These are phyloP conservation scores for Helicoverpa assulta DNA, from an alignment of 2,888 invertebrate genomes.

Conservation along the genomic window DNA sequence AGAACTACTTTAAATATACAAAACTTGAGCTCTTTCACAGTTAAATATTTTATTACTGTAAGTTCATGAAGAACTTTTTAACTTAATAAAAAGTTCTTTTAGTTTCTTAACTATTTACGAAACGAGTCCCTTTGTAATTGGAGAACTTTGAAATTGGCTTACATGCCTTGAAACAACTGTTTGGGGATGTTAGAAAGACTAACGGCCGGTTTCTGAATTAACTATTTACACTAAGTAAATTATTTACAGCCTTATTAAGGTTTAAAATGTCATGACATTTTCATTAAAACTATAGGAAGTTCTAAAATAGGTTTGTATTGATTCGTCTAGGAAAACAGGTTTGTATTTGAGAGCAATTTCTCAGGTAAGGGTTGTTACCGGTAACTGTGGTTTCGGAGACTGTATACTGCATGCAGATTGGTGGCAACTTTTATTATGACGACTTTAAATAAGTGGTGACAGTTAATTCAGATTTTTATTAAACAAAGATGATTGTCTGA, in stretches of 20 bases:
- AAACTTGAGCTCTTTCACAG: constrained; percentile 14
- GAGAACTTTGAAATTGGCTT: constrained; percentile 36
- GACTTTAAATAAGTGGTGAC: too few relatives aligned
- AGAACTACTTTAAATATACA: constrained; percentile 27
- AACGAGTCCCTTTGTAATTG: constrained; percentile 26
- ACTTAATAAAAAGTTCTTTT: constrained; percentile 12
- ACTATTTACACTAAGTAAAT: background rate
- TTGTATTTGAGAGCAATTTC: too few relatives aligned
- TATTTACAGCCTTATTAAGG: background rate
- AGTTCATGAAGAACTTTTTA: constrained; percentile 24
- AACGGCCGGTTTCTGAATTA: background rate
- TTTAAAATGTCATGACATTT: too few relatives aligned
- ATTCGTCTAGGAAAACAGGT: too few relatives aligned
- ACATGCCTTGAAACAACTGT: constrained; percentile 23
- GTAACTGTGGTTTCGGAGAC: too few relatives aligned
- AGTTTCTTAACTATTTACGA: constrained; percentile 22
- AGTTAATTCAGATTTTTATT: too few relatives aligned
- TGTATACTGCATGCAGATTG: too few relatives aligned
- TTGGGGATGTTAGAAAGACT: constrained; percentile 1
- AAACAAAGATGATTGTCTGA: too few relatives aligned
- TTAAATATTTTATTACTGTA: constrained; percentile 29
- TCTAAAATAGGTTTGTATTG: too few relatives aligned
- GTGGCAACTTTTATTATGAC: too few relatives aligned
- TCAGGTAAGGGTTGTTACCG: too few relatives aligned
- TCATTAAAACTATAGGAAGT: too few relatives aligned